phyloP scores from a whole-genome alignment of 2,113 vertebrate genomes.

The Syrmaticus mikado region DNA sequence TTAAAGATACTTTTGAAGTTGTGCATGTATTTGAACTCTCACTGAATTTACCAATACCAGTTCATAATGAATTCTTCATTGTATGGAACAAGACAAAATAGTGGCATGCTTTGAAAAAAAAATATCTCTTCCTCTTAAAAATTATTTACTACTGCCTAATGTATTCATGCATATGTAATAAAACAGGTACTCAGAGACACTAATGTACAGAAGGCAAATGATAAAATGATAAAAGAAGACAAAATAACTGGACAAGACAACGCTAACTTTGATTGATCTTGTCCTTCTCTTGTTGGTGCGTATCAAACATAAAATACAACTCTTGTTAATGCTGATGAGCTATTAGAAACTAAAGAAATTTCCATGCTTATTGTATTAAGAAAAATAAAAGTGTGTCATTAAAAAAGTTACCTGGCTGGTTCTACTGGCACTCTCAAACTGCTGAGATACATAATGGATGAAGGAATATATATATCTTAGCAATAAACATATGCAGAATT shows the following conservation, averaged over 20 bases:
- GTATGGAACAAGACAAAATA: neutral
- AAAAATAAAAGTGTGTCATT: neutral
- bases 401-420: neutral
- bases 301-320: neutral
- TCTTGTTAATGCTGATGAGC: neutral
- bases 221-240: neutral
- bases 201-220: neutral
- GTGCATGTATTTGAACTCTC: neutral
- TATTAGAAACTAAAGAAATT: neutral
- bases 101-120: neutral
- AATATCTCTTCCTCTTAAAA: neutral
- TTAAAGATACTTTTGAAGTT: neutral
- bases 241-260: neutral
- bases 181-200: neutral
- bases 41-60: neutral
- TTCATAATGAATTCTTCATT: neutral
- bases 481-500: neutral
- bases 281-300: neutral
- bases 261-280: neutral
- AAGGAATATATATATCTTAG: neutral
- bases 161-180: neutral
- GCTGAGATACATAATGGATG: neutral
- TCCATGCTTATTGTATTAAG: neutral
- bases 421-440: neutral
- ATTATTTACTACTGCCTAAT: neutral